Base-by-base conservation (phyloP, 2,113 vertebrate genomes). In the Perognathus longimembris region DNA sequence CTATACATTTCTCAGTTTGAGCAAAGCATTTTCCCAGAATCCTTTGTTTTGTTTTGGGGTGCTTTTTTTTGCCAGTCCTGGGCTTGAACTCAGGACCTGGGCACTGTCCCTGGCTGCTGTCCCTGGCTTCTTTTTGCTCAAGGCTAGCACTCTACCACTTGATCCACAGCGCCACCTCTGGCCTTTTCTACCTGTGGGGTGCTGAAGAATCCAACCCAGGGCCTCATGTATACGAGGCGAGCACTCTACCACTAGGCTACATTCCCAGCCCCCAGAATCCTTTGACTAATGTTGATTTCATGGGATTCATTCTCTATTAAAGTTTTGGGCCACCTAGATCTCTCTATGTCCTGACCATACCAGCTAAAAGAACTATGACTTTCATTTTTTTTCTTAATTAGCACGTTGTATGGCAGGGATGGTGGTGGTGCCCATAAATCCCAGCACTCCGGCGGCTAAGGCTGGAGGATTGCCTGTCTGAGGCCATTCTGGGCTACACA, bases 181-280 rank as follows among this genome's bases (percentile, higher is more conserved):
- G n/a, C n/a, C n/a, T n/a, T n/a, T n/a, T n/a, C n/a, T n/a, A n/a
- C n/a, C n/a, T n/a, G n/a, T n/a, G n/a, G n/a, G n/a, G n/a, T n/a
- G n/a, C n/a, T n/a, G n/a, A n/a, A n/a, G n/a, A n/a, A n/a, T n/a
- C n/a, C n/a, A n/a, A n/a, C n/a, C n/a, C n/a, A n/a, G n/a, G n/a
- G n/a, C n/a, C n/a, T n/a, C n/a, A n/a, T n/a, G n/a, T n/a, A n/a
- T n/a, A n/a, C n/a, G n/a, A n/a, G n/a, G n/a, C n/a, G n/a, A n/a
- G n/a, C n/a, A n/a, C n/a, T n/a, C n/a, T n/a, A n/a, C n/a, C n/a
- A n/a, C n/a, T n/a, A n/a, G n/a, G n/a, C n/a, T n/a, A n/a, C n/a
- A n/a, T n/a, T n/a, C n/a, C n/a, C n/a, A n/a, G n/a, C n/a, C n/a
- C 71, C 88, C 63, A 63, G 67, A 90, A 30, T 36, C 91, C 85